phyloP scores from a whole-genome alignment of 2,113 vertebrate species.

The Sylvietta virens region DNA sequence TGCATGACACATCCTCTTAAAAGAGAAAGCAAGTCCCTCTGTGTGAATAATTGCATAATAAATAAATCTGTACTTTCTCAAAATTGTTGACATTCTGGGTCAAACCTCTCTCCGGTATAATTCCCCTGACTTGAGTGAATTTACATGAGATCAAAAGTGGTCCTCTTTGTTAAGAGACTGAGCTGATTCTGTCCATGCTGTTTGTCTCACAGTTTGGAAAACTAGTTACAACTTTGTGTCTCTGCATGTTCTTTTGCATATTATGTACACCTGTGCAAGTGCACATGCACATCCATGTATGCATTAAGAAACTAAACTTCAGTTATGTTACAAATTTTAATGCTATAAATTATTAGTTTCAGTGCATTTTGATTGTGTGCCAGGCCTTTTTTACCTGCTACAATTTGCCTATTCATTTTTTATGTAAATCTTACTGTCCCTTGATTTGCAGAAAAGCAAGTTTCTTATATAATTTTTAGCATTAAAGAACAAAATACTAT shows the following conservation, averaged over 20 bases:
- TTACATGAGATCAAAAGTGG: not conserved
- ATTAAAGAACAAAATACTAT: not conserved
- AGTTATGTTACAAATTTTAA: not conserved
- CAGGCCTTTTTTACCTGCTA: not conserved
- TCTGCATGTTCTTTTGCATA: not conserved
- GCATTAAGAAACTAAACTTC: not conserved
- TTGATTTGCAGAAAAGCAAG: not conserved
- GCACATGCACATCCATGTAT: not conserved
- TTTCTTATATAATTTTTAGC: slow-evolving; percentile 14
- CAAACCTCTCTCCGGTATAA: not conserved
- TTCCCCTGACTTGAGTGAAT: not conserved
- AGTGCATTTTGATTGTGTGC: not conserved
- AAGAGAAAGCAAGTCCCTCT: slow-evolving; percentile 5
- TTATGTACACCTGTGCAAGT: not conserved
- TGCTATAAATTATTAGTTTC: slow-evolving; percentile 20
- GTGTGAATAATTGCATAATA: slow-evolving; percentile 38
- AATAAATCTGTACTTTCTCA: slow-evolving; percentile 28
- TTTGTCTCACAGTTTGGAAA: slow-evolving; percentile 32
- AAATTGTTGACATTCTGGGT: slow-evolving; percentile 28
- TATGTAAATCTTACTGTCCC: not conserved
- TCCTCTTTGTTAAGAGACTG: not conserved
- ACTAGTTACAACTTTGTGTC: not conserved
- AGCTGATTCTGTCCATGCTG: not conserved
- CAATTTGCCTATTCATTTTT: slow-evolving; percentile 16
- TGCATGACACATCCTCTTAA: slow-evolving; percentile 2